Evolutionary conservation across 1,140 invertebrate species (phyloP), one percentile per base, ranked within the genome.

Genomic region (Tribolium castaneum): DNA sequence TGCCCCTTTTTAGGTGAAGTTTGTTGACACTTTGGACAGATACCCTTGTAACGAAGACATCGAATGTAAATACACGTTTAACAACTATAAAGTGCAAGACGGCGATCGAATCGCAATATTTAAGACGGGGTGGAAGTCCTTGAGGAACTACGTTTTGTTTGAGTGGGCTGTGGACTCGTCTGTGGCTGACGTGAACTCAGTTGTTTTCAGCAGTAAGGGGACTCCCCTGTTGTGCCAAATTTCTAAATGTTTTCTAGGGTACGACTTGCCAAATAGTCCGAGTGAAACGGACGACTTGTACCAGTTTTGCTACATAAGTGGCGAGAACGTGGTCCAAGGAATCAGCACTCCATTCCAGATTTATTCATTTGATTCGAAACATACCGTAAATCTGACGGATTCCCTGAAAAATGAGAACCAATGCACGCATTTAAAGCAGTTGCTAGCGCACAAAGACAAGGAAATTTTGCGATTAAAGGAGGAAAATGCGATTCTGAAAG

Each of bases 281-380:
- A 83, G 79, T 66, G 80, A 79, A 19, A 70, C 70, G n/a, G 70
- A 34, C 2, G 81, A 84, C 22, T 70, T 83, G 22, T 84, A 82
- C 59, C 84, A 85, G 59, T 79, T 85, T 9, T 85, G 84, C 75
- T 85, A 84, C 77, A 81, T 85, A 49, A 81, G 79, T 51, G 75
- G 77, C 3, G 79, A 85, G 49, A 84, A 83, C 66, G 75, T 80
- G 49, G 59, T 84, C 3, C 72, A 81, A 19, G 84, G 82, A 13
- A 83, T 80, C 12, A 85, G 82, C 70, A 74, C 79, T 22, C 82
- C 84, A 1, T 83, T 85, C 70, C 81, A 83, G 39, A 80, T 84
- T 25, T 34, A 49, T 13, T 49, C 14, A 16, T 16, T 4, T 5
- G 49, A 35, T 34, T 66, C 70, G n/a, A 45, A 34, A 73, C 6